Conservation (phyloP, 1,140 invertebrate genomes). For the Microvelia longipes region DNA sequence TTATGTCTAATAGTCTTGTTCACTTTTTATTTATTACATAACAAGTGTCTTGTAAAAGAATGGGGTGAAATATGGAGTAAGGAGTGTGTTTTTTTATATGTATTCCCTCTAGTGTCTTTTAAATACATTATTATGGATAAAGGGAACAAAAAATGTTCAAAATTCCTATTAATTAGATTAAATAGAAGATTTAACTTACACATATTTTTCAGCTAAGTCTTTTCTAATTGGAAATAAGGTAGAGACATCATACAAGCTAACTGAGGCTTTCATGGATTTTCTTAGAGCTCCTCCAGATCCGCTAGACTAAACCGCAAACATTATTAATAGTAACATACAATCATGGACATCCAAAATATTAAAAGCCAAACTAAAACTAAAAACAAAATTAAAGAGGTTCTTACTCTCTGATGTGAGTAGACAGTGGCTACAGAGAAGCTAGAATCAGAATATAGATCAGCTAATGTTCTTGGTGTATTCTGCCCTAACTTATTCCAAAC, state of each 20-base stretch:
- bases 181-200: constrained; percentile 52
- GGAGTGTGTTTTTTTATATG: no score
- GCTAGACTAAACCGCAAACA: no score
- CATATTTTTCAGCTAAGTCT: constrained; percentile 67
- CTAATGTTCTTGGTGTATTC: constrained; percentile 58
- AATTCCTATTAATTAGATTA: no score
- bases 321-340: no score
- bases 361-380: neutral
- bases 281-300: constrained; percentile 6
- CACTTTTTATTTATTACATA: no score
- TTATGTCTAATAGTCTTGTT: no score
- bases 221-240: constrained; percentile 60
- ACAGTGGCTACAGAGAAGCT: constrained; percentile 2
- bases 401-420: neutral
- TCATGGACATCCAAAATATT: no score
- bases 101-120: no score
- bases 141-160: no score
- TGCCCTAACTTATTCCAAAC: constrained; percentile 26
- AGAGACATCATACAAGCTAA: constrained; percentile 65
- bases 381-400: neutral
- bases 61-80: no score
- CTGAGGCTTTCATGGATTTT: constrained; percentile 40
- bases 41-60: no score
- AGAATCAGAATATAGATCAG: constrained; percentile 23
- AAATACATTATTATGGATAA: no score